Base-by-base conservation (phyloP, 2,797 vertebrate genomes). In the Premnoplex brunnescens region DNA sequence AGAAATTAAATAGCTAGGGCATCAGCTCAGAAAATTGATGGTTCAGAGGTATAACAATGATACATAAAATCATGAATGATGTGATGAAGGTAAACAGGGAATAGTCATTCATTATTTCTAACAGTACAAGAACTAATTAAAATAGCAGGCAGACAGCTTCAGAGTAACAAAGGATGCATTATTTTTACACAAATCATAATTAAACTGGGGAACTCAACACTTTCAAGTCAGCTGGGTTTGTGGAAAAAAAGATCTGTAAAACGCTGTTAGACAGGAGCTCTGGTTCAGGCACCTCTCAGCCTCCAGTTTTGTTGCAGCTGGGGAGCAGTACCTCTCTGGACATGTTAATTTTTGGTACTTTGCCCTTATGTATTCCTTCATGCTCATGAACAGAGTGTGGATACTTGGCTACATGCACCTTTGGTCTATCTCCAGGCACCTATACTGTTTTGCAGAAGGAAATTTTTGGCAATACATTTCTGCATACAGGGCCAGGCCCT, bases 171-270 rank as follows among this genome's bases (percentile, higher is more conserved):
- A 93, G 73, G 37, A 18, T 62, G 26, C 41, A 63, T 85, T 81
- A 58, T 68, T 91, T 92, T 85, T 89, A 72, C 49, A 89, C 34
- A 88, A 78, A 85, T 91, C 60, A 10, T 71, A 79, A 85, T 89
- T 87, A 85, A 83, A 63, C 52, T 28, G 23, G 67, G 56, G 22
- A 74, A 90, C 24, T 51, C 66, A 68, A 59, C 24, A 37, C 27
- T 91, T 85, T 63, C 22, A 79, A 73, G 48, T 46, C 59, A 91
- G 18, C 51, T 55, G 73, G 32, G 13, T 73, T 71, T 30, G 6
- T 27, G 36, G 67, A 73, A 92, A 52, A 52, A 87, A 73, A 85
- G 58, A 60, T 36, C 46, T 69, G 7, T 62, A 49, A 84, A 71
- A 14, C 12, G 5, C 12, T 72, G 28, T 43, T 86, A 73, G 46